These are phyloP conservation scores for Serripes groenlandicus DNA, from an alignment of 2,888 invertebrate species.

Conservation along the genomic window DNA sequence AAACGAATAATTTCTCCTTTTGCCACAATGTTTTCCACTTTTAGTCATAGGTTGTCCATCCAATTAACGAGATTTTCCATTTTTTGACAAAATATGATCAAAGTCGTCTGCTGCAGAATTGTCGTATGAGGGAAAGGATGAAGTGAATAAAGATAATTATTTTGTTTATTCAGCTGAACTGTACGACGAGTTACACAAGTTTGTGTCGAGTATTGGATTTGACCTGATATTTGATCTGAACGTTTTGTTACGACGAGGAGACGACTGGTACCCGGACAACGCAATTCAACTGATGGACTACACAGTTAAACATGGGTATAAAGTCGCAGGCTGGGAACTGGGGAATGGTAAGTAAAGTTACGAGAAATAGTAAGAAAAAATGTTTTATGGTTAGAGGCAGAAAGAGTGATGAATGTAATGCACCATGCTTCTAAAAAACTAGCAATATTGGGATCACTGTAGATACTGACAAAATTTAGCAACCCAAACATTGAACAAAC, in stretches of 20 bases:
- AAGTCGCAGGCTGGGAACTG: constrained; percentile 81
- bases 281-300: constrained; percentile 90
- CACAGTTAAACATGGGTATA: constrained; percentile 88
- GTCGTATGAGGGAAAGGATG: background rate
- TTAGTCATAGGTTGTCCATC: background rate
- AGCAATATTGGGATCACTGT: no score
- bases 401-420: no score
- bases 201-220: constrained; percentile 88
- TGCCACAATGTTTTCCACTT: background rate
- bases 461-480: no score
- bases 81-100: background rate
- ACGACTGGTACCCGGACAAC: constrained; percentile 91
- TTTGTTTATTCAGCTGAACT: constrained; percentile 85
- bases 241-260: constrained; percentile 88
- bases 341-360: constrained; percentile 84
- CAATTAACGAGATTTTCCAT: no score
- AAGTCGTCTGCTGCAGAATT: background rate
- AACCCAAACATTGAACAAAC: no score
- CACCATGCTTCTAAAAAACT: no score
- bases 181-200: constrained; percentile 90
- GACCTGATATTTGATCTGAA: constrained; percentile 91
- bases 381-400: no score
- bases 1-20: background rate
- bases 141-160: background rate
- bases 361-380: no score